phyloP scores from a whole-genome alignment of 2,888 invertebrate species.

The Erpobdella octoculata region DNA sequence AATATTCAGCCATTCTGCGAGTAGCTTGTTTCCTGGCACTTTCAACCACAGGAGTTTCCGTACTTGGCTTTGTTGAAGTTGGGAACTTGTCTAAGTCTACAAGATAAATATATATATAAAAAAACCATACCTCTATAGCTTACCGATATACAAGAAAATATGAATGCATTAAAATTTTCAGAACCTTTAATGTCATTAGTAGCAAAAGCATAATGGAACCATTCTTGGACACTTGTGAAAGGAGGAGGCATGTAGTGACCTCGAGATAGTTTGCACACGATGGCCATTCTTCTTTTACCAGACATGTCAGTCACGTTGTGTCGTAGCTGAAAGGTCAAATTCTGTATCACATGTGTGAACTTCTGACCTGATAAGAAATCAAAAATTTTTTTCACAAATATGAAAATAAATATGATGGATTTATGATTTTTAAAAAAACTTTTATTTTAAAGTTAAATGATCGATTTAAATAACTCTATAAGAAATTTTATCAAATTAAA shows the following conservation, averaged over 20 bases:
- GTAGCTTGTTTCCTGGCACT: constrained; percentile 37
- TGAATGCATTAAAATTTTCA: too few species aligned
- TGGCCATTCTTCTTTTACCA: constrained; percentile 68
- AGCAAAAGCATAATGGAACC: constrained; percentile 93
- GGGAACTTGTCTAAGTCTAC: constrained; percentile 82
- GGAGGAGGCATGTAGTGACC: constrained; percentile 89
- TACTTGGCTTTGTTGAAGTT: constrained; percentile 52
- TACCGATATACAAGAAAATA: too few species aligned
- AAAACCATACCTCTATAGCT: too few species aligned
- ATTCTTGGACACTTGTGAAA: constrained; percentile 84
- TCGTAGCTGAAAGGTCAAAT: constrained; percentile 78
- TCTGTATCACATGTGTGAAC: constrained; percentile 69
- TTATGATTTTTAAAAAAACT: background rate
- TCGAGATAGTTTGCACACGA: constrained; percentile 81
- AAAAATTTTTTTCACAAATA: background rate
- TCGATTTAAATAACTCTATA: background rate
- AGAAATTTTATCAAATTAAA: background rate
- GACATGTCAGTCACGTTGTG: constrained; percentile 56
- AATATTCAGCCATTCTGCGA: constrained; percentile 42
- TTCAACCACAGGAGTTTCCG: constrained; percentile 57
- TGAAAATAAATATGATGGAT: background rate
- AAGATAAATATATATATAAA: background rate
- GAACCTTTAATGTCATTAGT: constrained; percentile 73
- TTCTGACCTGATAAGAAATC: constrained; percentile 32
- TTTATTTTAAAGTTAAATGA: background rate